Base-by-base conservation (phyloP, 2,888 invertebrate genomes). In the Microctonus brassicae region DNA sequence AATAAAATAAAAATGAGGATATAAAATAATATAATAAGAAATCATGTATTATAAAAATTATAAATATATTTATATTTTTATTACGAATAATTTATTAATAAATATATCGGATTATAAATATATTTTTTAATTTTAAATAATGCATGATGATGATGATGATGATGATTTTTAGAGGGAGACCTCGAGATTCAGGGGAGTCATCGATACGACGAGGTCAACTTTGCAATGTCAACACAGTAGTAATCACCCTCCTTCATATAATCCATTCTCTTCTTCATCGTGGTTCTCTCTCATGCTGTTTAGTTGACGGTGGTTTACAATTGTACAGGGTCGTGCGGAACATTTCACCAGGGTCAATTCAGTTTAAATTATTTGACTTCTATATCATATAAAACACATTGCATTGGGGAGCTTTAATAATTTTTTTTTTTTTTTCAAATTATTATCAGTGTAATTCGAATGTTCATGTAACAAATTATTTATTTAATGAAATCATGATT, bases 301-400 rank as follows among this genome's bases (percentile, higher is more conserved):
- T 67, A 57, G 60, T 72, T 64, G 24, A 64, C 70, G 61, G 39
- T 24, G 34, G 52, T 69, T 73, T 36, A 63, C 70, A 63, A 63
- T 2, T 66, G 69, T 26, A 66, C 75, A 78, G 76, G 77, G 79
- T 79, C 78, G 75, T 63, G 73, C 61, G 68, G 72, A 66, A 74
- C 65, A 62, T 77, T 75, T 64, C 64, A 72, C 75, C 79, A 79
- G 78, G 79, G 79, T 79, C 79, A 79, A 79, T 77, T 74, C 76
- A 79, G 78, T 79, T 78, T 72, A 79, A 77, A 78, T 78, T 77
- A 69, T 77, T 79, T 78, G 76, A 79, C 77, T 77, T 72, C 64
- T 69, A 73, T 73, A 69, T 72, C 62, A 57, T 33, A 52, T 33
- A 52, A 36, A 64, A 55, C 26, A 53, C 33, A 68, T 68, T 62